phyloP scores from a whole-genome alignment of 2,797 vertebrate species.

The Gymnothorax reevesii region DNA sequence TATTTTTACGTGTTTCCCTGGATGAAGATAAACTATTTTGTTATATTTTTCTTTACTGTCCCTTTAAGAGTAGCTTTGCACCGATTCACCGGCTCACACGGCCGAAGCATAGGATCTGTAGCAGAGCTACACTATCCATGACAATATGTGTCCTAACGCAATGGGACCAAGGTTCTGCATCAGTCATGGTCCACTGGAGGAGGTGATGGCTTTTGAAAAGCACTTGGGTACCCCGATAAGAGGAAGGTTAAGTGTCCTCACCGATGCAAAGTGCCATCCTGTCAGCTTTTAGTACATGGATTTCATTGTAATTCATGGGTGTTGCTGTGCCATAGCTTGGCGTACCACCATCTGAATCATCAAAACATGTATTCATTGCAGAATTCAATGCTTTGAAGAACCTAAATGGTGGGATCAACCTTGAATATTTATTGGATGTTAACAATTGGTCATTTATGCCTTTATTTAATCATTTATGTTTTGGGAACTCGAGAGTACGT shows the following conservation, averaged over 20 bases:
- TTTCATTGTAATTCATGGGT: conserved; percentile 52
- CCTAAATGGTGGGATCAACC: neutral
- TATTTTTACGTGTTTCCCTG: neutral
- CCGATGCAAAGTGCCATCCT: conserved; percentile 9
- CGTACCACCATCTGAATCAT: conserved; percentile 30
- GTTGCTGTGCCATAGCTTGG: conserved; percentile 39
- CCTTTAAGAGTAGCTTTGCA: neutral
- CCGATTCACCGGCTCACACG: neutral
- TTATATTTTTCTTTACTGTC: neutral
- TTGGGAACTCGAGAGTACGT: neutral
- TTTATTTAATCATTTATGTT: neutral
- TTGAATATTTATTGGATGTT: neutral
- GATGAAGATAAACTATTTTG: neutral
- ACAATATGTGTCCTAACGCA: neutral
- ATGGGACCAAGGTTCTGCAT: neutral
- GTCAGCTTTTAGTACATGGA: conserved; percentile 36
- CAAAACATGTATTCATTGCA: conserved; percentile 46
- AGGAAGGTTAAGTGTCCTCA: conserved; percentile 49
- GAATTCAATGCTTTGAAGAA: conserved; percentile 36
- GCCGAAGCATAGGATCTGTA: neutral
- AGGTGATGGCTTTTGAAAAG: conserved; percentile 51
- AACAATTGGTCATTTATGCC: neutral
- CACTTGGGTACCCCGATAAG: conserved; percentile 33
- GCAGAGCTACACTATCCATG: neutral
- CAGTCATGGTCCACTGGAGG: neutral